Percentiles rank a stretch among this genome's conserved stretches.
phyloP scores from a whole-genome alignment of 1,140 invertebrate genomes.

The Nebria ingens region DNA sequence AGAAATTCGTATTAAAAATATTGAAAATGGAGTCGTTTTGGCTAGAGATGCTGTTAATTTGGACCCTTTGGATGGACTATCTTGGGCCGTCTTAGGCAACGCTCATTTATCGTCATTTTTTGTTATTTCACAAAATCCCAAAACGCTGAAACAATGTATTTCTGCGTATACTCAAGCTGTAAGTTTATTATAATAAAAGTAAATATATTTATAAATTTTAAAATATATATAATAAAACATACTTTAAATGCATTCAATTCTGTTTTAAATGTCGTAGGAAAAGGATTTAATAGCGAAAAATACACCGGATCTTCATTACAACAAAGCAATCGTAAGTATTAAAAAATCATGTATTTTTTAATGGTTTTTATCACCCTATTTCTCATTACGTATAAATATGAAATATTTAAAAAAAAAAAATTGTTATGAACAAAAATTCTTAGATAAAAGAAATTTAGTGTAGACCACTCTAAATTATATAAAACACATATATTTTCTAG shows the following conservation, averaged over 20 bases:
- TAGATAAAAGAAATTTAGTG: constrained; percentile 12
- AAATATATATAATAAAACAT: no score
- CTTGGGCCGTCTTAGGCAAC: constrained; percentile 80
- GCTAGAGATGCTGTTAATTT: constrained; percentile 76
- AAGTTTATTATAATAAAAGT: constrained; percentile 26
- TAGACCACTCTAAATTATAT: constrained; percentile 17
- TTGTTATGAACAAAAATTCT: not conserved
- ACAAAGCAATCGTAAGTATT: constrained; percentile 71
- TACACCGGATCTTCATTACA: constrained; percentile 76
- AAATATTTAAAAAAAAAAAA: not conserved
- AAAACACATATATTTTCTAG: constrained; percentile 41
- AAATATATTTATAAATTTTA: not conserved
- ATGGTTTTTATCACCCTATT: constrained; percentile 14
- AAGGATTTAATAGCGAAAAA: constrained; percentile 59
- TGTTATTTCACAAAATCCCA: constrained; percentile 59
- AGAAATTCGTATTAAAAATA: constrained; percentile 50
- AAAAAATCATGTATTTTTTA: constrained; percentile 16
- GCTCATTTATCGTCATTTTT: constrained; percentile 77
- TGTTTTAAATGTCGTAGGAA: constrained; percentile 43
- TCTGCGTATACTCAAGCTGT: constrained; percentile 74
- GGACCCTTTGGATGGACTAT: constrained; percentile 71
- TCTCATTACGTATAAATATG: no score
- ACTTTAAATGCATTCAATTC: no score
- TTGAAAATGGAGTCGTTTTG: constrained; percentile 62
- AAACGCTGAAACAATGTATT: constrained; percentile 60